These are phyloP conservation scores for Megalurothrips usitatus DNA, from an alignment of 2,888 invertebrate species.

Conservation along the genomic window DNA sequence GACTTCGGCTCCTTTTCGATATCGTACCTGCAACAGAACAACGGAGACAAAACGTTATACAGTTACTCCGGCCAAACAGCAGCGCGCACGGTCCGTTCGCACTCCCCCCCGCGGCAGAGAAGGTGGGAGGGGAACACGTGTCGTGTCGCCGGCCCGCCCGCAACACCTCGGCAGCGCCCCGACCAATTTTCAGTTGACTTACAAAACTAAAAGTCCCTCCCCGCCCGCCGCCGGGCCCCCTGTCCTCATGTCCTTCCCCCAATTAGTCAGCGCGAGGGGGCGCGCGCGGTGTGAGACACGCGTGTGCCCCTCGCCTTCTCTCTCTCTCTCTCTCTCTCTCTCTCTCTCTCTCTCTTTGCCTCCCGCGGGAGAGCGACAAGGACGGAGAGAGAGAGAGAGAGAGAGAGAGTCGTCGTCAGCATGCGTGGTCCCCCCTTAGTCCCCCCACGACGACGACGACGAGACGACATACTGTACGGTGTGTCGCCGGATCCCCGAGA, in stretches of 20 bases:
- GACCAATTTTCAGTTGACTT: not conserved
- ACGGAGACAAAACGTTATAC: not conserved
- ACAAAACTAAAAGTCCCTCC: slow-evolving; percentile 21
- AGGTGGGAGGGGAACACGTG: not conserved
- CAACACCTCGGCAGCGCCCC: not conserved
- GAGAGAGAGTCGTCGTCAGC: not conserved
- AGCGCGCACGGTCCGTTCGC: too few relatives aligned
- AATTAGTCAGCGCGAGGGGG: not conserved
- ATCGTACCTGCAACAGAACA: not conserved
- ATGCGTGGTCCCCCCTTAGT: not conserved
- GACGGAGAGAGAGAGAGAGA: not conserved
- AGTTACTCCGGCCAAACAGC: too few relatives aligned
- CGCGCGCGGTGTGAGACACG: too few relatives aligned
- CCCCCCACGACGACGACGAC: not conserved
- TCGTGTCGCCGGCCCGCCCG: not conserved
- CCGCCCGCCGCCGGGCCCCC: too few relatives aligned
- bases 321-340: not conserved
- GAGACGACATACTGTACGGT: not conserved
- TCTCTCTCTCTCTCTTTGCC: not conserved
- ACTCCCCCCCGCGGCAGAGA: too few relatives aligned
- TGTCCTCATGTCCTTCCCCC: not conserved
- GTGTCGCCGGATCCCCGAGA: not conserved
- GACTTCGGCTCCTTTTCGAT: too few relatives aligned
- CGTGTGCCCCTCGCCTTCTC: not conserved
- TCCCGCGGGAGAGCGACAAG: not conserved